phyloP scores from a whole-genome alignment of 2,797 vertebrate genomes.

The Adelosebastes latens region DNA sequence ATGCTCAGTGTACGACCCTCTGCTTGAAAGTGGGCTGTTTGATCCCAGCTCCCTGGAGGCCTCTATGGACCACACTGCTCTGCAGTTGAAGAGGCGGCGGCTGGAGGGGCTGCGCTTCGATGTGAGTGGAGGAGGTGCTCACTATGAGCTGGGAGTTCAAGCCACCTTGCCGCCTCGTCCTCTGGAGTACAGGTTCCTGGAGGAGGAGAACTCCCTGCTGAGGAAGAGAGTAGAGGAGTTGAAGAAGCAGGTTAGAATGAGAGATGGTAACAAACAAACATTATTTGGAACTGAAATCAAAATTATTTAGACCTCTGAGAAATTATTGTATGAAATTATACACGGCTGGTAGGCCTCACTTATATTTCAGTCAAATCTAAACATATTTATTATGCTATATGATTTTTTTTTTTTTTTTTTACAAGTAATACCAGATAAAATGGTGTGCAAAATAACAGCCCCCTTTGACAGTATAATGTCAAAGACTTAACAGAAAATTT shows the following conservation, averaged over 20 bases:
- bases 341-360: background rate
- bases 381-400: background rate
- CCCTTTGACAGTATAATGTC: background rate
- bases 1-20: slow-evolving; percentile 87
- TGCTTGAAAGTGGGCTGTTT: slow-evolving; percentile 83
- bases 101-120: slow-evolving; percentile 89
- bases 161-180: slow-evolving; percentile 82
- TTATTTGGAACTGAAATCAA: background rate
- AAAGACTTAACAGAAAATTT: background rate
- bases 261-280: background rate
- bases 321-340: background rate
- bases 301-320: background rate
- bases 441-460: background rate
- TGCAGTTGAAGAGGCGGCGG: slow-evolving; percentile 93
- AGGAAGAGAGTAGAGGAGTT: slow-evolving; percentile 95
- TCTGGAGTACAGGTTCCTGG: slow-evolving; percentile 92
- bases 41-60: slow-evolving; percentile 86
- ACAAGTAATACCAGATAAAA: background rate
- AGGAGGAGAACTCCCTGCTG: slow-evolving; percentile 94
- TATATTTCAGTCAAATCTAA: background rate
- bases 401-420: background rate
- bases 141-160: slow-evolving; percentile 87
- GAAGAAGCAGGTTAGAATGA: slow-evolving; percentile 91
- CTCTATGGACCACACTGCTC: slow-evolving; percentile 86
- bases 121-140: slow-evolving; percentile 64